These are phyloP conservation scores for Epicampocera succincta DNA, from an alignment of 2,888 invertebrate species.

Conservation along the genomic window DNA sequence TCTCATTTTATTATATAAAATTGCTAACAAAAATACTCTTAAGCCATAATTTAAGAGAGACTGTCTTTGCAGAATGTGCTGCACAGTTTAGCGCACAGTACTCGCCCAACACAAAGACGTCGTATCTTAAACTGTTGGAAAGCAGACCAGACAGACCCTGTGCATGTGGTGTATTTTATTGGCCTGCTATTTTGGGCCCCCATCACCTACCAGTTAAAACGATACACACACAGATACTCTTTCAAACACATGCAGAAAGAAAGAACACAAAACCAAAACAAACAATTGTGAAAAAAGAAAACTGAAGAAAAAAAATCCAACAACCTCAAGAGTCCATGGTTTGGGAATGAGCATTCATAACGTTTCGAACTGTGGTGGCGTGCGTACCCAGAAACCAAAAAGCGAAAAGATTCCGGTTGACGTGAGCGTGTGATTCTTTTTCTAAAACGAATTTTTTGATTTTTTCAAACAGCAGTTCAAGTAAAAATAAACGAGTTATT, in stretches of 20 bases:
- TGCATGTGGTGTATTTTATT: background rate
- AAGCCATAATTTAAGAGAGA: no score
- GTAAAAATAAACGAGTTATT: slow-evolving; percentile 56
- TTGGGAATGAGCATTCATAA: slow-evolving; percentile 73
- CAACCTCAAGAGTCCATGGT: slow-evolving; percentile 71
- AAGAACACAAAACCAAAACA: background rate
- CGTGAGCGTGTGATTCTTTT: slow-evolving; percentile 31
- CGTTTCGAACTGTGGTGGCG: slow-evolving; percentile 77
- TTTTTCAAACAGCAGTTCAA: slow-evolving; percentile 5
- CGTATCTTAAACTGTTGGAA: background rate
- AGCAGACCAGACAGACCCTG: background rate
- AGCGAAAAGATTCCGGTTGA: slow-evolving; percentile 19
- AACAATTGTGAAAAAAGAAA: slow-evolving; percentile 30
- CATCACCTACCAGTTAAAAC: background rate
- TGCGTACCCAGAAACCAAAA: slow-evolving; percentile 71
- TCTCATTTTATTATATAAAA: no score
- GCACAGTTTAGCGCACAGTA: background rate
- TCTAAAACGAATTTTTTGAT: slow-evolving; percentile 45
- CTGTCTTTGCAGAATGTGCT: no score
- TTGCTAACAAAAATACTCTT: no score
- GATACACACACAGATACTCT: slow-evolving; percentile 43
- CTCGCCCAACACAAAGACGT: background rate
- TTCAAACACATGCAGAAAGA: slow-evolving; percentile 8
- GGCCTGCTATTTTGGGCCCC: slow-evolving; percentile 13
- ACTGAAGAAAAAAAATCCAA: slow-evolving; percentile 45